Base-by-base conservation (phyloP, 2,888 invertebrate species). In the Sarcophaga carnaria region DNA sequence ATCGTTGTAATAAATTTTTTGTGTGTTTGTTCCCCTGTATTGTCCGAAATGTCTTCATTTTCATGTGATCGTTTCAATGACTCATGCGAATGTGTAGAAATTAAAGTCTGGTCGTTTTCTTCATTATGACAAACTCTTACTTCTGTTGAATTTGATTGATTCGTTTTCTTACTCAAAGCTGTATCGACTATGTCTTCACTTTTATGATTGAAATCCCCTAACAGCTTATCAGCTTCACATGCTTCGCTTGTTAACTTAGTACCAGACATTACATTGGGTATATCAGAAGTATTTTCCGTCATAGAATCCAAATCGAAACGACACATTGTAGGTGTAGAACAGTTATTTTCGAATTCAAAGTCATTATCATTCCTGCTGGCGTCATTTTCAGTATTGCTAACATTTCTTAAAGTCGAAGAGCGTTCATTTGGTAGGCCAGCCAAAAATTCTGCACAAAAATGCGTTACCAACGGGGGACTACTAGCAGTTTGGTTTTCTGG, bases 401-500 rank as follows among this genome's bases (percentile, higher is more conserved):
- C 17, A 25, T 76, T 45, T 47, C 3, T 75, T 27, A n/a, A 2
- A 8, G 63, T 10, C 0, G 45, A 12, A 20, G 71, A 62, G 8
- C 76, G 17, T 70, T 84, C 71, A 75, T 76, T 80, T 14, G 75
- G 70, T 20, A 84, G 14, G 17, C 79, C 74, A 74, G 78, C 83
- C 17, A 84, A 84, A 14, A 76, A 80, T 47, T 84, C 84, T 49
- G 84, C 80, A 47, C 84, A 74, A 49, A 84, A 75, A 22, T 76
- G 70, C 8, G 69, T 84, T 8, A 70, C 47, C 5, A 22, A n/a
- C 37, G 64, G 49, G 17, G 4, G 54, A 2, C 54, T 54, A 54
- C 54, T 17, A 54, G 4, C 17, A 45, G 17, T 66, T 69, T 67
- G 3, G 0, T 0, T 45, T 54, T 14, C 5, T 37, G 37, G 8